These are phyloP conservation scores for Bufo bufo DNA, from an alignment of 2,113 vertebrate species.

Conservation along the genomic window DNA sequence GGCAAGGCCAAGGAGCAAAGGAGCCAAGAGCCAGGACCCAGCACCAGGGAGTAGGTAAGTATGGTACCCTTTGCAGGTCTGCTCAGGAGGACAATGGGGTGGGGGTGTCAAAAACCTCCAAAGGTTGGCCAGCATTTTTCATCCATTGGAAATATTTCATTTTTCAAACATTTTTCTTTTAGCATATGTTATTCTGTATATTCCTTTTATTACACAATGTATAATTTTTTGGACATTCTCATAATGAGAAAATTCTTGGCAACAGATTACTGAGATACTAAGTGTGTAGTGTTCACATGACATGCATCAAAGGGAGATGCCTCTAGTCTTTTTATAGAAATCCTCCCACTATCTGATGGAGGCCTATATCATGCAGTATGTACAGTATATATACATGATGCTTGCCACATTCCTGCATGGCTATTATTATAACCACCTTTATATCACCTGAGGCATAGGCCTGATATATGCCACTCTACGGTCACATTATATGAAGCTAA, in stretches of 20 bases:
- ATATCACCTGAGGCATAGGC: not conserved
- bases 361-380: not conserved
- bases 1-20: too few species aligned
- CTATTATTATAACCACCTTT: constrained; percentile 12
- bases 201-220: not conserved
- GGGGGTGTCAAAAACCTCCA: too few species aligned
- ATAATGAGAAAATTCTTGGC: not conserved
- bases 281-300: not conserved
- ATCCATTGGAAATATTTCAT: too few species aligned
- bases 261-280: not conserved
- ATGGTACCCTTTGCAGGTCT: too few species aligned
- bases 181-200: not conserved
- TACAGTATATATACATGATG: not conserved
- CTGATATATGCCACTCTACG: not conserved
- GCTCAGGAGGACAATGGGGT: too few species aligned
- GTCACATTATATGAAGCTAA: not conserved
- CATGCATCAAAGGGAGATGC: not conserved
- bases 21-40: too few species aligned
- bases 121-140: too few species aligned
- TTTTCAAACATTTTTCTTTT: too few species aligned
- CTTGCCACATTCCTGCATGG: not conserved
- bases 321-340: not conserved
- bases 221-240: not conserved
- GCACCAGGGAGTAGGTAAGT: too few species aligned
- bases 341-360: constrained; percentile 10